Base-by-base conservation (phyloP, 2,797 vertebrate genomes). In the Danio kyathit region DNA sequence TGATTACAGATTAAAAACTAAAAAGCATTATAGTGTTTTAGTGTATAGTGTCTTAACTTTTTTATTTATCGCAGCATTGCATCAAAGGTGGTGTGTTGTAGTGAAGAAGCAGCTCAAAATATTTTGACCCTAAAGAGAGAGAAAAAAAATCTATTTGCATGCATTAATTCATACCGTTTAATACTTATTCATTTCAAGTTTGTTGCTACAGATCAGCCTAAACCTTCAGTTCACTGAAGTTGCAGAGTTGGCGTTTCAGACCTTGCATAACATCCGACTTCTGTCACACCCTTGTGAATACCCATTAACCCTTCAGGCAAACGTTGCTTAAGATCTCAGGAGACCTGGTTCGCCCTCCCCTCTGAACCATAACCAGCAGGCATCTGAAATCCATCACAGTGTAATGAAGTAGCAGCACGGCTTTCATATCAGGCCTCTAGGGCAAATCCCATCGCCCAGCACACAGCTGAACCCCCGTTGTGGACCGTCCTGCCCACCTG, bases 401-500 rank as follows among this genome's bases (percentile, higher is more conserved):
- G 29, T 29, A 79, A 79, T 64, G 40, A 63, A 54, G 13, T 54
- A 52, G 14, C 67, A 64, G 40, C n/a, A 38, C 44, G 52, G 54
- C 8, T 82, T 69, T 46, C 40, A 41, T 40, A 66, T 59, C 76
- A 75, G n/a, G 56, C 43, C n/a, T 61, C 57, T 3, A 38, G 43
- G 57, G 17, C 64, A 48, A 59, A 13, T 51, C 12, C 46, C 16
- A 60, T 43, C 29, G 14, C 49, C n/a, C 17, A 40, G 60, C 9
- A 6, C 51, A 74, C 29, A 51, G 52, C 17, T 16, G 49, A 74
- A 64, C 48, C 48, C 59, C 75, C 71, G 75, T 70, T 6, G 65
- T 75, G 67, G 71, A 59, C 12, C 40, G 6, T 41, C 71, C 66
- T 46, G 46, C 72, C 81, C 72, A 82, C 72, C 75, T 85, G 61